Conservation (phyloP, 2,888 invertebrate genomes). For the Hemistola chrysoprasaria region DNA sequence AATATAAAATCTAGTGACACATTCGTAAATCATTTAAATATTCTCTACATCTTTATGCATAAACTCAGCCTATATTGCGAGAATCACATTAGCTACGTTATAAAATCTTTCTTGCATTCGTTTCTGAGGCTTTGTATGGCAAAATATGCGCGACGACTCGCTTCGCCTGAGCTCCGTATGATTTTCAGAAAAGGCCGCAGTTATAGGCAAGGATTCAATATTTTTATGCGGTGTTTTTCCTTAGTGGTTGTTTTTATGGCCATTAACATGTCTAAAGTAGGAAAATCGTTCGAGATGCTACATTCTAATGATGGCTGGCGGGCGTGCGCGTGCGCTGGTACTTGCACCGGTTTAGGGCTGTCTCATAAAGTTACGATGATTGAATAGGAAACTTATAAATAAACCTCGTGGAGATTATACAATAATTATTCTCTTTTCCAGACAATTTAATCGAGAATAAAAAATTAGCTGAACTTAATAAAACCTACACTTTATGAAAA, state of each 20-base stretch:
- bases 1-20: constrained; percentile 8
- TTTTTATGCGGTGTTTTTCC: constrained; percentile 79
- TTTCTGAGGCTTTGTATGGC: constrained; percentile 71
- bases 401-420: too few species aligned
- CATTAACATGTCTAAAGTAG: constrained; percentile 79
- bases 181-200: constrained; percentile 80
- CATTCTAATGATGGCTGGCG: constrained; percentile 76
- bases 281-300: constrained; percentile 77
- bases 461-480: too few species aligned
- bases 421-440: too few species aligned
- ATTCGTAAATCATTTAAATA: constrained; percentile 27
- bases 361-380: constrained; percentile 8
- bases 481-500: too few species aligned
- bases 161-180: constrained; percentile 74
- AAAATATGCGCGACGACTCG: constrained; percentile 75
- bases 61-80: constrained; percentile 67
- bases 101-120: constrained; percentile 78
- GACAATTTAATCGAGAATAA: too few species aligned
- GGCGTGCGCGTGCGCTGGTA: constrained; percentile 77
- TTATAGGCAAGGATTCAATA: constrained; percentile 78
- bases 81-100: constrained; percentile 75
- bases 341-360: constrained; percentile 54
- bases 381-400: too few species aligned
- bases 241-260: constrained; percentile 68
- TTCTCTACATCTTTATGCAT: constrained; percentile 31